Base-by-base conservation (phyloP, 2,113 vertebrate species). In the Pelvicachromis taeniatus region DNA sequence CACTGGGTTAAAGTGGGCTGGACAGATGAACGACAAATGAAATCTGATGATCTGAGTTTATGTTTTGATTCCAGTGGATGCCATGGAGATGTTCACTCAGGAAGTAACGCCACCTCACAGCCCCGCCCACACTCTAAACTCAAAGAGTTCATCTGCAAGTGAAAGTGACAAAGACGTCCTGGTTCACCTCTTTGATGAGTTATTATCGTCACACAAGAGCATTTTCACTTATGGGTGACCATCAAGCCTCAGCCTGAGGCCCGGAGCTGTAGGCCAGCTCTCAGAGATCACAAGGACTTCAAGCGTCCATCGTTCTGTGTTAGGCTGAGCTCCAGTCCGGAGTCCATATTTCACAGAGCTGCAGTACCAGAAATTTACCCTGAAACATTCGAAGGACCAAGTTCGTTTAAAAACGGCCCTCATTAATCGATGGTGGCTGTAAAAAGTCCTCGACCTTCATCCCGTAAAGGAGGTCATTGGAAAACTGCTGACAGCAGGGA, bases 11-110 rank as follows among this genome's bases (percentile, higher is more conserved):
- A 2, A 70, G 9, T 70, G 16, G 23, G 23, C 42, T 0, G 16
- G 6, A 50, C 23, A 29, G 23, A 75, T n/a, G 16, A 50, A 0
- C 16, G 9, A 31, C 26, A 50, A 73, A 42, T 19, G 40, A 29
- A 48, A 12, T 73, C 10, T 75, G 68, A 75, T n/a, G 42, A 50
- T 50, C 68, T 50, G 70, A 19, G 68, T 48, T 73, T 29, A 73
- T 73, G 70, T 75, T 48, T 50, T 50, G 68, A 31, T 75, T 31
- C 42, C 38, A 45, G 63, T 42, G 8, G 65, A 45, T 45, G 21
- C 8, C 70, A 52, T 75, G 45, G 70, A 75, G 45, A 75, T 31
- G 45, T 17, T 52, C 70, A 75, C 16, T 31, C 70, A 23, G 0
- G 40, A 12, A 6, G 40, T 29, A 48, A 29, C 21, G 9, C 23